Percentiles rank a stretch among this genome's conserved stretches.
phyloP scores from a whole-genome alignment of 2,113 vertebrate species.

The Psammodynastes pulverulentus region DNA sequence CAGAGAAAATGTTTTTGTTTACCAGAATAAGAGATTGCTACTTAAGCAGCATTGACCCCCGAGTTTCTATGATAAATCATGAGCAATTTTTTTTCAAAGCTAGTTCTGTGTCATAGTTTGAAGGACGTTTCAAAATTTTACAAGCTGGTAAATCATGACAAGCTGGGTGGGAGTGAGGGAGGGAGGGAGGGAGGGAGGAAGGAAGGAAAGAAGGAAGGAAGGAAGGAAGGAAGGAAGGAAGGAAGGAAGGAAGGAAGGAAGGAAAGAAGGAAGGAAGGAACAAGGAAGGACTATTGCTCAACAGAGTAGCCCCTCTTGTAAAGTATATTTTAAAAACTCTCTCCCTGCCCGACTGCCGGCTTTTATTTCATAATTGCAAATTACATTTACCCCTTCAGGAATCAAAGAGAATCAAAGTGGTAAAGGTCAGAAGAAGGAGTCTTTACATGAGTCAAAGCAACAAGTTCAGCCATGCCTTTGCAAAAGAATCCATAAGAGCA shows the following conservation, averaged over 20 bases:
- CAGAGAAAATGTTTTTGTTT: background rate
- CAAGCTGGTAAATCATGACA: background rate
- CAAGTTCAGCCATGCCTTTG: background rate
- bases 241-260: too few species aligned
- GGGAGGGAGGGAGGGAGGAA: background rate
- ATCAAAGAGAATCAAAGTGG: background rate
- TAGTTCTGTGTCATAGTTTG: background rate
- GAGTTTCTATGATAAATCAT: background rate
- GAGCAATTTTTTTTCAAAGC: background rate
- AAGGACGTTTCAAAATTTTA: background rate
- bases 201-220: background rate
- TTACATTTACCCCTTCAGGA: background rate
- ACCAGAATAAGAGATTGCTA: background rate
- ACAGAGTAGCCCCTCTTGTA: background rate
- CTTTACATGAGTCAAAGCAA: background rate
- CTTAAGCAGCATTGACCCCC: background rate
- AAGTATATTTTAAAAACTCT: background rate
- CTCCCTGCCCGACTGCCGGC: background rate
- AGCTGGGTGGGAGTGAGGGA: background rate
- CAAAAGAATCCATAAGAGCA: background rate
- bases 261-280: too few species aligned
- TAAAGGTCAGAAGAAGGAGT: background rate
- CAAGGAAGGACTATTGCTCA: background rate
- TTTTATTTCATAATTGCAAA: background rate
- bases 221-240: background rate